Conservation (phyloP, 2,113 vertebrate genomes). For the Boulengeromyrus knoepffleri region DNA sequence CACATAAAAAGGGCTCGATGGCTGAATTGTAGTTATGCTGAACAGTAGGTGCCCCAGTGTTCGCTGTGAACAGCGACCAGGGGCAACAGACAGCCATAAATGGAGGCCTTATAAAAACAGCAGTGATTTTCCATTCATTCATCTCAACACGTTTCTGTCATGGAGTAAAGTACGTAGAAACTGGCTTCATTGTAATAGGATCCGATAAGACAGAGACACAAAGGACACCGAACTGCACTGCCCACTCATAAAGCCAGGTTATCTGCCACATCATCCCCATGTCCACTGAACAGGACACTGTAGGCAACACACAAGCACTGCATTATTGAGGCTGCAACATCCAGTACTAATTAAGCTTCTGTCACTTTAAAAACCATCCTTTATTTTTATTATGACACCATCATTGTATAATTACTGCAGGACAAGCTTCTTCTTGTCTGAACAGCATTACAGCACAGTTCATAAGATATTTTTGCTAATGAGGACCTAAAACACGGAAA, state of each 20-base stretch:
- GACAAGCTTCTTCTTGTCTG: neutral
- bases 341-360: neutral
- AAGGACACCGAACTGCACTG: neutral
- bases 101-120: neutral
- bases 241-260: neutral
- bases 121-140: neutral
- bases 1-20: neutral
- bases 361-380: neutral
- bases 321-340: neutral
- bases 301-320: neutral
- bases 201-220: neutral
- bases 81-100: neutral
- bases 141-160: neutral
- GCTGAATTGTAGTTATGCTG: neutral
- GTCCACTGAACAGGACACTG: neutral
- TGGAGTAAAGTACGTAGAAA: neutral
- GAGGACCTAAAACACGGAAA: neutral
- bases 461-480: neutral
- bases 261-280: neutral
- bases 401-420: neutral
- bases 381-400: neutral
- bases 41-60: neutral
- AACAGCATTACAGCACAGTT: neutral
- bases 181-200: neutral
- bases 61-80: neutral